Percentiles rank a stretch among this genome's conserved stretches.
Evolutionary conservation across 2,797 vertebrate genomes (phyloP).

Genomic region (Danio albolineatus): DNA sequence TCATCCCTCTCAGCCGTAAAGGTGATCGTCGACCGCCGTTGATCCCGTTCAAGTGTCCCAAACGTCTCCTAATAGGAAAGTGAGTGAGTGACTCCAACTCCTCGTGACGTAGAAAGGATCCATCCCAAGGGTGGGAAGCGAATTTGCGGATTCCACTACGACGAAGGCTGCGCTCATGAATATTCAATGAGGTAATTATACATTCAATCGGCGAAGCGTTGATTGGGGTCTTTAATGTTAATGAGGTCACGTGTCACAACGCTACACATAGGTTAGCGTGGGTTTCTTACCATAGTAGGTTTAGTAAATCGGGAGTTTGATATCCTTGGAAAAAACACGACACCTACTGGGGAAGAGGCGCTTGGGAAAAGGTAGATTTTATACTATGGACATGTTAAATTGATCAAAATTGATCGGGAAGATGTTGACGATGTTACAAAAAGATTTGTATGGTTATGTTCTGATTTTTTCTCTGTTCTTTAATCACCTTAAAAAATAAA

Average conservation of each 20-base stretch:
- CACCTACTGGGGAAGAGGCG: slow-evolving; percentile 62
- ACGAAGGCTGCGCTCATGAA: slow-evolving; percentile 10
- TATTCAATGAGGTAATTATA: neutral
- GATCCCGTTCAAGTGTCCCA: slow-evolving; percentile 36
- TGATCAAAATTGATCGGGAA: no score
- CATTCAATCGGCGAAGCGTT: neutral
- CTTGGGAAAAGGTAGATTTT: neutral
- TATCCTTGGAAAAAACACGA: slow-evolving; percentile 52
- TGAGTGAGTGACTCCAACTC: slow-evolving; percentile 37
- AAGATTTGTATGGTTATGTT: no score
- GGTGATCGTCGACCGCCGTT: slow-evolving; percentile 45
- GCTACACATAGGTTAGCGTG: neutral
- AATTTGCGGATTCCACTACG: slow-evolving; percentile 9
- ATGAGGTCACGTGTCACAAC: neutral
- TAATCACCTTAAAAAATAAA: no score
- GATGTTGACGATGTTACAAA: no score
- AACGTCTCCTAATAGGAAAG: slow-evolving; percentile 45
- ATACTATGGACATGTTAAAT: neutral
- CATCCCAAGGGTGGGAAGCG: slow-evolving; percentile 56
- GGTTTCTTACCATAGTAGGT: neutral
- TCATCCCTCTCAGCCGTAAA: slow-evolving; percentile 63
- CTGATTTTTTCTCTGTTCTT: no score
- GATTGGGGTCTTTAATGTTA: slow-evolving; percentile 30
- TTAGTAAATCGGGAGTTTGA: neutral
- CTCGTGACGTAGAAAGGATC: slow-evolving; percentile 60